Base-by-base conservation (phyloP, 2,113 vertebrate species). In the Silurus meridionalis region DNA sequence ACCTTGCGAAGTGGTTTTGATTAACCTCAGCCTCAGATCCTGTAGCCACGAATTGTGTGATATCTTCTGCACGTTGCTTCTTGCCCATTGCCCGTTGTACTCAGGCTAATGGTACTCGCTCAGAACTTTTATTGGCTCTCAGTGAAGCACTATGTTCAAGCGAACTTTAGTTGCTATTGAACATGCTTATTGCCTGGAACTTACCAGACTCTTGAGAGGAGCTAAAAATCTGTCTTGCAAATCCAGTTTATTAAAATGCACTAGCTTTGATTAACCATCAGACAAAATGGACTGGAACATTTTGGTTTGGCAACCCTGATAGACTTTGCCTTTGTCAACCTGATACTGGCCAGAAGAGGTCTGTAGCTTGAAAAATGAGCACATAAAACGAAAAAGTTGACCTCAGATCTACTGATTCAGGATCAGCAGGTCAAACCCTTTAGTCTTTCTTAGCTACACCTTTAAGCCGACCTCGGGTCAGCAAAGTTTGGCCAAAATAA, bases 391-490 rank as follows among this genome's bases (percentile, higher is more conserved):
- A 75, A 75, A 55, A 50, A 48, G 5, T 14, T 61, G 57, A 77
- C 37, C 57, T 19, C 3, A 75, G 21, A 63, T 6, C 57, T 50
- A 48, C 83, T 63, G 77, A 37, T 46, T 58, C 72, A 60, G 50
- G 80, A 87, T 87, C 77, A 69, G 50, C 67, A 1, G 1, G 50
- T 50, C 55, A 66, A 46, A 79, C 46, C 21, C 8, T 53, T 48
- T 79, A 58, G 19, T 78, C 50, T 4, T 55, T 46, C 55, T 58
- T 15, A 66, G 28, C 21, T n/a, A 66, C 67, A 80, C 14, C 53
- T 53, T 25, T 50, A 79, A 57, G 63, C 48, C n/a, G 83, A 74
- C 67, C 69, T 61, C 4, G 4, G 69, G 83, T 84, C 67, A 61
- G 28, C 37, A 74, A 15, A 46, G n/a, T 55, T 82, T 82, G 63